Evolutionary conservation across 1,140 invertebrate species (phyloP), one percentile per base, ranked within the genome.

Genomic region (Mylabris phalerata): DNA sequence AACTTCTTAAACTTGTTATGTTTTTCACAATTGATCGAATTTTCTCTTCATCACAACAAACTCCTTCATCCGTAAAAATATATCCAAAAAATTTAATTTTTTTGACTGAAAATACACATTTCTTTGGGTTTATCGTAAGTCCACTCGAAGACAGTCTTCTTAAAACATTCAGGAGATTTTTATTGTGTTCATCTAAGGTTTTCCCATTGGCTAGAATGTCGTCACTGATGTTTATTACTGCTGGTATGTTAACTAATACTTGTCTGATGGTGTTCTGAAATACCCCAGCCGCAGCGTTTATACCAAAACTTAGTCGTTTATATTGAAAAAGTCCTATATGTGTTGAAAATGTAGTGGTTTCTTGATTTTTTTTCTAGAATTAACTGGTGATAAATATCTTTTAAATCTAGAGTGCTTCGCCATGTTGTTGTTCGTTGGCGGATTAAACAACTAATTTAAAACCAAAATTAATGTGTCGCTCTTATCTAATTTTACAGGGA

Each of bases 241-340:
- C 64, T 45, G 19, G 50, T 46, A 52, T 68, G 59, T 51, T 58
- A 6, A 44, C 40, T 56, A 74, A 65, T 9, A 74, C 60, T 49
- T 66, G 63, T 50, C 67, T 57, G 50, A 73, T 63, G 7, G 60
- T 71, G 57, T 70, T 67, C 61, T 75, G 73, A 62, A 73, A 75
- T 24, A 66, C 47, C 60, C 74, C 72, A 11, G 71, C 69, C 11
- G 72, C 68, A 19, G 57, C 65, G 13, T 48, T 59, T 7, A 73
- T 60, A 2, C 70, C 69, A 48, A 59, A 67, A 64, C 66, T 65
- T 11, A 74, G 54, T 44, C 69, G 49, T 51, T 68, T 73, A 9
- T 39, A 39, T 7, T 0, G 38, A 39, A 7, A 39, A 39, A 39
- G 38, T 7, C 38, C 38, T 1, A 9, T 9, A 39, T 39, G 38